phyloP scores from a whole-genome alignment of 2,797 vertebrate species.

The Alcedo quadribrachys region DNA sequence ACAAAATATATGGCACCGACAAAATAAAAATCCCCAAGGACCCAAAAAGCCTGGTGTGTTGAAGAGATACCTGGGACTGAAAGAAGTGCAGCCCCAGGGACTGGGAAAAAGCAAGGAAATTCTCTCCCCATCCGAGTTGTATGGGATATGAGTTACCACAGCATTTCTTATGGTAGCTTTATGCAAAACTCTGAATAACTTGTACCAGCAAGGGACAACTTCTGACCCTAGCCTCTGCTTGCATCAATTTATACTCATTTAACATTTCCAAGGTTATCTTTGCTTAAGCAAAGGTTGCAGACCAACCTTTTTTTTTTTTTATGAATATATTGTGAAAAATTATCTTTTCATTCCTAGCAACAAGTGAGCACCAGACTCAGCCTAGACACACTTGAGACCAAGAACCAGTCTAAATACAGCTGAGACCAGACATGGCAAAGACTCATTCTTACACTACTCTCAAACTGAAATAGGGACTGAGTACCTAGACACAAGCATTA shows the following conservation, averaged over 20 bases:
- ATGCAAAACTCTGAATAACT: not conserved
- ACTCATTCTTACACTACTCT: not conserved
- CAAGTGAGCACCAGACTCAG: not conserved
- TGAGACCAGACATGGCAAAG: not conserved
- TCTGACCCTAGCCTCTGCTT: conserved; percentile 1
- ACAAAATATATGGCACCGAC: not conserved
- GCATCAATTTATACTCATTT: conserved; percentile 19
- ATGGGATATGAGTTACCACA: not conserved
- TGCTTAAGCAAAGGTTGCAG: conserved; percentile 4
- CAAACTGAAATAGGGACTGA: not conserved
- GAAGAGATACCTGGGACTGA: not conserved
- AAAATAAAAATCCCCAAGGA: not conserved
- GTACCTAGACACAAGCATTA: not conserved
- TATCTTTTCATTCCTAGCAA: not conserved
- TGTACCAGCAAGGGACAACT: not conserved
- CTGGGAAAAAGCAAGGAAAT: not conserved
- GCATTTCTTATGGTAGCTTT: not conserved
- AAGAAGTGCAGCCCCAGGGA: not conserved
- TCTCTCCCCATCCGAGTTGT: not conserved
- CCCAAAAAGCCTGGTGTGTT: not conserved
- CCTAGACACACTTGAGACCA: not conserved
- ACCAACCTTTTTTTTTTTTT: not conserved
- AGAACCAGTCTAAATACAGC: not conserved
- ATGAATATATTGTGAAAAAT: not conserved
- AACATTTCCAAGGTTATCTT: conserved; percentile 31